Conservation (phyloP, 1,140 invertebrate genomes). For the Frieseomelitta varia region DNA sequence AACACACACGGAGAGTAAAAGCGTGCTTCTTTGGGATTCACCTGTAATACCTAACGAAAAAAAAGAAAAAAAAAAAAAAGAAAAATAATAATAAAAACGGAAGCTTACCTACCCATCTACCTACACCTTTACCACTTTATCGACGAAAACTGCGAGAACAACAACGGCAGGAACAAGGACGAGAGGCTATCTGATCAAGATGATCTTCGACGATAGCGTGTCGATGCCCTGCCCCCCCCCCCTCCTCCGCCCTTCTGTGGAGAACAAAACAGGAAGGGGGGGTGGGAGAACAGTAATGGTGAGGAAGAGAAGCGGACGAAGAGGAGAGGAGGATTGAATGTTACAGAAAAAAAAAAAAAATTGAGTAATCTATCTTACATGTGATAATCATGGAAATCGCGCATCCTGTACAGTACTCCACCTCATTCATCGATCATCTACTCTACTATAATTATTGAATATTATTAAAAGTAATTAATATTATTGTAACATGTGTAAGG, state of each 20-base stretch:
- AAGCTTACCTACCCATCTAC: slow-evolving; percentile 52
- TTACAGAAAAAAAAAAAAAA: slow-evolving; percentile 61
- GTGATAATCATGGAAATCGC: slow-evolving; percentile 83
- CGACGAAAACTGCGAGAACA: not conserved
- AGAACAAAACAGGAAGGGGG: not conserved
- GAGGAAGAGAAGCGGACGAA: not conserved
- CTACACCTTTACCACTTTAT: slow-evolving; percentile 44
- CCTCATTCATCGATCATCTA: slow-evolving; percentile 82
- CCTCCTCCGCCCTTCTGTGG: not conserved
- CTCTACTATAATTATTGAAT: slow-evolving; percentile 81
- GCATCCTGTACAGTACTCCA: slow-evolving; percentile 82
- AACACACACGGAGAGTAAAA: slow-evolving; percentile 3
- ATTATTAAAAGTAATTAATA: slow-evolving; percentile 80
- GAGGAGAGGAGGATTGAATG: slow-evolving; percentile 62
- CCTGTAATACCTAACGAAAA: slow-evolving; percentile 49
- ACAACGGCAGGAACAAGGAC: not conserved
- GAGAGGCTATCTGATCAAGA: slow-evolving; percentile 43
- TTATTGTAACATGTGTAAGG: slow-evolving; percentile 80
- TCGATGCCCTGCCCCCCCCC: slow-evolving; percentile 31
- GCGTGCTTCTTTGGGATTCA: slow-evolving; percentile 36
- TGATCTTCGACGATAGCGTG: slow-evolving; percentile 59
- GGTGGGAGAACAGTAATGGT: not conserved
- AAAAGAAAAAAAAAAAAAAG: too few species aligned
- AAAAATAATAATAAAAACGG: not conserved
- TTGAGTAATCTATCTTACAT: slow-evolving; percentile 81